These are phyloP conservation scores for Agelas oroides DNA, from an alignment of 37 sponge, comb jelly and placozoan species.

Conservation along the genomic window DNA sequence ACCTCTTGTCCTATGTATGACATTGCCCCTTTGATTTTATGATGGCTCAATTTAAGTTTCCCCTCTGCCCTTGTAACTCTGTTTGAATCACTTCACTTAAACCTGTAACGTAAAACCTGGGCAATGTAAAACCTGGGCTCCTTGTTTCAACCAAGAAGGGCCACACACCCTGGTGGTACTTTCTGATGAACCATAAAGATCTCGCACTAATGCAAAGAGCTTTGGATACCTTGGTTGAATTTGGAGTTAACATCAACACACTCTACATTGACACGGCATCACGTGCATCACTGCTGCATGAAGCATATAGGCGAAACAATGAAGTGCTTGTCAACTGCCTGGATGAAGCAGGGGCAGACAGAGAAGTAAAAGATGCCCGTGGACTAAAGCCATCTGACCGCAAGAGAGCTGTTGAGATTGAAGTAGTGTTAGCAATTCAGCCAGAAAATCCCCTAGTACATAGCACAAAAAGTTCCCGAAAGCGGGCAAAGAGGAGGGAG, in stretches of 20 bases:
- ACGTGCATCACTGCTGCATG: neutral
- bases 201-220: neutral
- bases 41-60: too few species aligned
- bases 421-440: neutral
- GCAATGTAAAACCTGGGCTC: neutral
- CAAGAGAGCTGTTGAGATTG: neutral
- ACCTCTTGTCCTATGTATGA: too few species aligned
- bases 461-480: too few species aligned
- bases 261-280: neutral
- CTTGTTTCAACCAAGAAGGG: slow-evolving; percentile 4
- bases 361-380: neutral
- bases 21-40: too few species aligned
- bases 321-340: neutral
- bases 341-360: neutral
- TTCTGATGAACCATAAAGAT: neutral
- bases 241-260: slow-evolving; percentile 1
- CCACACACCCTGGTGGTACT: slow-evolving; percentile 1
- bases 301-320: neutral
- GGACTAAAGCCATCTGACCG: neutral
- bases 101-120: too few species aligned
- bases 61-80: too few species aligned
- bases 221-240: neutral
- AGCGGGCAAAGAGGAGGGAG: too few species aligned
- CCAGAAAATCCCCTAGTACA: neutral
- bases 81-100: too few species aligned